Evolutionary conservation across 2,797 vertebrate genomes (phyloP), one percentile per base, ranked within the genome.

Genomic region (Acipenser transmontanus): DNA sequence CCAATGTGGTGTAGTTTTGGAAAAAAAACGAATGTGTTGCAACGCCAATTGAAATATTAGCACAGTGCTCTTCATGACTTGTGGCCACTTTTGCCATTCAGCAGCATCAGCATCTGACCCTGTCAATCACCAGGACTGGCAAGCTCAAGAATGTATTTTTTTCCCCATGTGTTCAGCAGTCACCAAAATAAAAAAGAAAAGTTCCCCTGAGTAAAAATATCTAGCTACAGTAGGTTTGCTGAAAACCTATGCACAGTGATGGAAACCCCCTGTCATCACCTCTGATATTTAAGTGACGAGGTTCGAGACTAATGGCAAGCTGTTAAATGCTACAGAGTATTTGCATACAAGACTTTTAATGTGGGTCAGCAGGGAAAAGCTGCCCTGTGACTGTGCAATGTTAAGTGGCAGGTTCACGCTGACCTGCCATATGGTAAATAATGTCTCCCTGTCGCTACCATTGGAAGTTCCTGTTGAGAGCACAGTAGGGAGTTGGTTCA

Each of bases 241-340:
- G n/a, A 61, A 17, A 17, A 17, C 14, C 14, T 17, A 17, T 17
- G 14, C 14, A 17, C 14, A 68, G 70, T 68, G 60, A 8, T 77
- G 76, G 77, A 77, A 81, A 74, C 61, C 76, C 76, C 75, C 79
- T 61, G 62, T 73, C 72, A 70, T 66, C 71, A 72, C 72, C 13
- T 50, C 66, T 75, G 67, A 60, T 13, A 59, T 56, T 57, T 54
- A 66, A 66, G 9, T 57, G 54, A 10, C n/a, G 2, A n/a, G 12
- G 12, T 57, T n/a, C 6, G 12, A 13, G 12, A 57, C 14, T 57
- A 7, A 6, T 57, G 7, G 1, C 14, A 7, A n/a, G 54, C 54
- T n/a, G 12, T 57, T 11, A 57, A 11, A 57, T 11, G 6, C 12
- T 13, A n/a, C 12, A 7, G 11, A n/a, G 6, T n/a, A 12, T 57